Evolutionary conservation across 2,113 vertebrate genomes (phyloP).

Genomic region (Corythornis vintsioides): DNA sequence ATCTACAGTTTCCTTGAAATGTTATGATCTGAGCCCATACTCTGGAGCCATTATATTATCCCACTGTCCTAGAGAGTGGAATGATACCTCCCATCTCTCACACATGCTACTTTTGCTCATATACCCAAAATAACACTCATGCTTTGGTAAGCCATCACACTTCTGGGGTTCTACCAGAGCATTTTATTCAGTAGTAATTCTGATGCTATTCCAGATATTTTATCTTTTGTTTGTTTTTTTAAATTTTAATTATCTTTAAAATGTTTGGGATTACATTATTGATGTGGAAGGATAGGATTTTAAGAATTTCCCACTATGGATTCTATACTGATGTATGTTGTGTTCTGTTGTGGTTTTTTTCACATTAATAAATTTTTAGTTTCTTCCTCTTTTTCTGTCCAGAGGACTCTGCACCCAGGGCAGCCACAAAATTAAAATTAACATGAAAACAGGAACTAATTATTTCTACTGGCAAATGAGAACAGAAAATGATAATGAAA

Average conservation of each 20-base stretch:
- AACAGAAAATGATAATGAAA: slow-evolving; percentile 4
- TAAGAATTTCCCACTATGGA: neutral
- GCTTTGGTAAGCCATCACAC: neutral
- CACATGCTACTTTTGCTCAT: neutral
- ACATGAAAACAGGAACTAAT: slow-evolving; percentile 15
- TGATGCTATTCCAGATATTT: neutral
- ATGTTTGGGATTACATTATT: neutral
- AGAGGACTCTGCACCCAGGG: neutral
- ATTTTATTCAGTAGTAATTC: neutral
- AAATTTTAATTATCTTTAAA: neutral
- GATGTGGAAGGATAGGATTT: neutral
- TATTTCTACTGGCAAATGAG: slow-evolving; percentile 32
- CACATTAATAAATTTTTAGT: neutral
- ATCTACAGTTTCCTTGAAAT: neutral
- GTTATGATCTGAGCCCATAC: neutral
- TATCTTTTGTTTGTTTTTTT: neutral
- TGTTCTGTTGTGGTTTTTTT: neutral
- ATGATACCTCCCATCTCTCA: neutral
- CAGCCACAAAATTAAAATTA: slow-evolving; percentile 2
- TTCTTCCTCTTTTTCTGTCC: slow-evolving; percentile 1
- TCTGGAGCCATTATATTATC: neutral
- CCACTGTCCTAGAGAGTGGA: neutral
- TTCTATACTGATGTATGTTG: neutral
- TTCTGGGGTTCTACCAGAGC: neutral
- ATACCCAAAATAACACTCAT: neutral